These are phyloP conservation scores for Luperina testacea DNA, from an alignment of 2,888 invertebrate species.

Conservation along the genomic window DNA sequence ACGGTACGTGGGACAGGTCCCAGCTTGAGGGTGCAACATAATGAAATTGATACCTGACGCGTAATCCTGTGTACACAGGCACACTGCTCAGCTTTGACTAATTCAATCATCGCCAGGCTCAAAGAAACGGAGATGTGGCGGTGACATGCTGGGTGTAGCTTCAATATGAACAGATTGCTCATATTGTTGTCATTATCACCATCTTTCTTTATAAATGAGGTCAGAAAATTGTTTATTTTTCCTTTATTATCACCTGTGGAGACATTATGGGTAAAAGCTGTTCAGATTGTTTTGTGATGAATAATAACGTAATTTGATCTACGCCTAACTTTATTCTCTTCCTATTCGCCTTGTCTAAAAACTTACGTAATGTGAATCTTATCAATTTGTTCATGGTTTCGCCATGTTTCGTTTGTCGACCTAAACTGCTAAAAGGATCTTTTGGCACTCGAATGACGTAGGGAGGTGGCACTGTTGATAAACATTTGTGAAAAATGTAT, in stretches of 20 bases:
- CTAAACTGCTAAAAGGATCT: no score
- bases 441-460: no score
- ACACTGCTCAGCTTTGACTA: slow-evolving; percentile 46
- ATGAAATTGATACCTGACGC: slow-evolving; percentile 60
- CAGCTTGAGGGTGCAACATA: slow-evolving; percentile 36
- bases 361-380: neutral
- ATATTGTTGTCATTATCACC: neutral
- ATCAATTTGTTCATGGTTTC: neutral
- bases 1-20: slow-evolving; percentile 21
- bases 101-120: slow-evolving; percentile 47
- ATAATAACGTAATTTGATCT: neutral
- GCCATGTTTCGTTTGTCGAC: neutral
- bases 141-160: neutral
- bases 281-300: neutral
- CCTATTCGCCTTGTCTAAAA: neutral
- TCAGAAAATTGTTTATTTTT: neutral
- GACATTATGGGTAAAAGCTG: neutral
- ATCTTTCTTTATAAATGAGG: neutral
- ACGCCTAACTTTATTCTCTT: neutral
- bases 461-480: no score
- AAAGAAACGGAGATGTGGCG: neutral
- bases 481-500: no score
- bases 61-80: slow-evolving; percentile 38
- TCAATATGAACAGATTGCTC: slow-evolving; percentile 10
- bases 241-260: neutral